A percentile compares a stretch with the other conserved stretches of the same genome.
These are phyloP conservation scores for Nemotelus nigrinus DNA, from an alignment of 2,888 invertebrate genomes.

Conservation along the genomic window DNA sequence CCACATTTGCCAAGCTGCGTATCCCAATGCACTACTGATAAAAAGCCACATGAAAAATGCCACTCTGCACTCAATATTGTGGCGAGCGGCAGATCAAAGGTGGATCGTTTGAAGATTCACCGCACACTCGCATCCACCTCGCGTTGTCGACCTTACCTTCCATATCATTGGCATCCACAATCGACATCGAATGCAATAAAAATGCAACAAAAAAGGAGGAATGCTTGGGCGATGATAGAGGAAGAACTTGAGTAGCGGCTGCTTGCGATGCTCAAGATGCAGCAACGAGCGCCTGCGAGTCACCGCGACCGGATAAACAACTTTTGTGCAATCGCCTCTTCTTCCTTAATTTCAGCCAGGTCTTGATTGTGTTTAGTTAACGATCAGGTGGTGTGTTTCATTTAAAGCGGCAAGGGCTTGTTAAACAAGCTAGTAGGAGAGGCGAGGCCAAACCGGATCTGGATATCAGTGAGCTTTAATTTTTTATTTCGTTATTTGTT, in stretches of 20 bases:
- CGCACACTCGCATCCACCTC: slow-evolving; percentile 19
- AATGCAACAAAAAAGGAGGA: slow-evolving; percentile 34
- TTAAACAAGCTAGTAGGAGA: too few species aligned
- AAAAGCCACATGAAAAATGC: slow-evolving; percentile 15
- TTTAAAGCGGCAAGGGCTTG: too few species aligned
- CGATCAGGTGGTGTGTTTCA: too few species aligned
- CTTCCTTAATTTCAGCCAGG: background rate
- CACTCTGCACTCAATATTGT: slow-evolving; percentile 1
- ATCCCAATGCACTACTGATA: background rate
- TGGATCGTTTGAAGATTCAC: slow-evolving; percentile 37
- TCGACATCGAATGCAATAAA: slow-evolving; percentile 41
- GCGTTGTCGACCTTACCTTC: too few species aligned
- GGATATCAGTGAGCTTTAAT: too few species aligned
- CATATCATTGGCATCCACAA: background rate
- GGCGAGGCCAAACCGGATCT: too few species aligned
- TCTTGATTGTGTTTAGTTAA: background rate
- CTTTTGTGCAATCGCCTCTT: slow-evolving; percentile 15
- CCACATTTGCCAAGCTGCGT: too few species aligned
- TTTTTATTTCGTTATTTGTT: too few species aligned
- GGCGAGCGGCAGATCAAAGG: slow-evolving; percentile 40
- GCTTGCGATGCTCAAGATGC: too few species aligned
- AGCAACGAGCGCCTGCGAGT: too few species aligned
- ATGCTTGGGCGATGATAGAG: background rate
- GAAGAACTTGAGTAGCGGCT: background rate
- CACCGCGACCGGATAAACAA: slow-evolving; percentile 30